Conservation (phyloP, 2,113 vertebrate genomes). For the Campylorhamphus procurvoides region DNA sequence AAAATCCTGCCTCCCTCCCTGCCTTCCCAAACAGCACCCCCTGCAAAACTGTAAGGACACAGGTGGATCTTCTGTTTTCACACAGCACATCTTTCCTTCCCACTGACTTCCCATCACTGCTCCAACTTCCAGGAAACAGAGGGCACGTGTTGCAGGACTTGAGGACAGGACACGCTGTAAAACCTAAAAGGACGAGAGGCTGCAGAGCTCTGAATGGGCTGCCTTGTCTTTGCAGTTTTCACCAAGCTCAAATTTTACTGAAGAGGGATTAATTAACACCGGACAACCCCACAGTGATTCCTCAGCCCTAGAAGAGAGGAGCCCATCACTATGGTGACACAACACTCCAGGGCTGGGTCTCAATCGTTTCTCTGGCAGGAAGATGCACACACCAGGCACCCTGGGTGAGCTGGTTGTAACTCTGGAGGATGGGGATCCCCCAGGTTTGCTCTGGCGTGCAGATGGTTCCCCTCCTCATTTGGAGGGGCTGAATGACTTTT, state of each 20-base stretch:
- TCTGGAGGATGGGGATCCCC: conserved; percentile 3
- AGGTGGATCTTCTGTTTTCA: not conserved
- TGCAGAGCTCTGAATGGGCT: not conserved
- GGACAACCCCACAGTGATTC: not conserved
- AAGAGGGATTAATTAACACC: conserved; percentile 3
- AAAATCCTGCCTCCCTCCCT: not conserved
- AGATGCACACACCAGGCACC: not conserved
- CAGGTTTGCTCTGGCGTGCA: not conserved
- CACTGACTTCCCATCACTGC: not conserved
- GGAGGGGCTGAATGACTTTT: conserved; percentile 59
- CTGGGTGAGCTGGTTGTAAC: not conserved
- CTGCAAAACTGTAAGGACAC: not conserved
- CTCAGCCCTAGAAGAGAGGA: conserved; percentile 11
- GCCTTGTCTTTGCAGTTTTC: not conserved
- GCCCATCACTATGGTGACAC: not conserved
- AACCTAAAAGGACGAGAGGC: not conserved
- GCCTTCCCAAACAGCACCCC: not conserved
- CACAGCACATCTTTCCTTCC: not conserved
- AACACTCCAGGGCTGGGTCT: not conserved
- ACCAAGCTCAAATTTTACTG: not conserved
- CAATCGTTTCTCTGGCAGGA: not conserved
- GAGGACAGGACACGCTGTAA: not conserved
- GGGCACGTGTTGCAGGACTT: not conserved
- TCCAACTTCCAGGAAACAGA: not conserved
- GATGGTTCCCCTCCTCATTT: conserved; percentile 40